Conservation (phyloP, 92 coral and sea anemone species). For the Hydrozoanthus gracilis region DNA sequence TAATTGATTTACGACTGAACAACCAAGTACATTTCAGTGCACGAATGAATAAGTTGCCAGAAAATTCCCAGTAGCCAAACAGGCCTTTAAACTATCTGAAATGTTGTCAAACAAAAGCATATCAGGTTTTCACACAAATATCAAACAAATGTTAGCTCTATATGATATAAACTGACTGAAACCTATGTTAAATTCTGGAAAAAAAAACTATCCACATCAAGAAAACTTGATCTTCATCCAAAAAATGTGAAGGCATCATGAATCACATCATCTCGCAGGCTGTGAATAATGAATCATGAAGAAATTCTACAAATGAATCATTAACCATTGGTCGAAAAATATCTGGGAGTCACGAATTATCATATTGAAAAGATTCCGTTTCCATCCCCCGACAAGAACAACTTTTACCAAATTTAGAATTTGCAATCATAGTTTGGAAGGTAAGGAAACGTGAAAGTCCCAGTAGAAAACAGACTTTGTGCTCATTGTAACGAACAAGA, state of each 20-base stretch:
- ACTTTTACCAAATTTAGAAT: background rate
- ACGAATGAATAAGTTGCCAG: background rate
- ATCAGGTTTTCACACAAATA: background rate
- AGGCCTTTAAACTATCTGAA: background rate
- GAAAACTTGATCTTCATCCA: slow-evolving; percentile 8
- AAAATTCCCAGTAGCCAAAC: background rate
- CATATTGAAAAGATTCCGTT: too few relatives aligned
- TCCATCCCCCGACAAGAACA: slow-evolving; percentile 5
- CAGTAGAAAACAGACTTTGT: background rate
- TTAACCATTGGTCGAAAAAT: too few relatives aligned
- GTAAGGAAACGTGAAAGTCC: background rate
- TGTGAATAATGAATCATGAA: too few relatives aligned
- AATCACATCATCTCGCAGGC: too few relatives aligned
- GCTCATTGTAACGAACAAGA: background rate
- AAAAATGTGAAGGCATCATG: too few relatives aligned
- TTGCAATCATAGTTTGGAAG: background rate
- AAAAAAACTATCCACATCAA: background rate
- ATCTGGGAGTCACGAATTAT: too few relatives aligned
- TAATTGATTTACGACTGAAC: background rate
- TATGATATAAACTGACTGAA: background rate
- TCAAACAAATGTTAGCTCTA: background rate
- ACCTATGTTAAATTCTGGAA: background rate
- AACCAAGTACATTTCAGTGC: background rate
- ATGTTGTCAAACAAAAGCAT: background rate
- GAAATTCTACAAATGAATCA: too few relatives aligned